Evolutionary conservation across 2,888 invertebrate genomes (phyloP), one percentile per base, ranked within the genome.

Genomic region (Nematopogon swammerdamellus): DNA sequence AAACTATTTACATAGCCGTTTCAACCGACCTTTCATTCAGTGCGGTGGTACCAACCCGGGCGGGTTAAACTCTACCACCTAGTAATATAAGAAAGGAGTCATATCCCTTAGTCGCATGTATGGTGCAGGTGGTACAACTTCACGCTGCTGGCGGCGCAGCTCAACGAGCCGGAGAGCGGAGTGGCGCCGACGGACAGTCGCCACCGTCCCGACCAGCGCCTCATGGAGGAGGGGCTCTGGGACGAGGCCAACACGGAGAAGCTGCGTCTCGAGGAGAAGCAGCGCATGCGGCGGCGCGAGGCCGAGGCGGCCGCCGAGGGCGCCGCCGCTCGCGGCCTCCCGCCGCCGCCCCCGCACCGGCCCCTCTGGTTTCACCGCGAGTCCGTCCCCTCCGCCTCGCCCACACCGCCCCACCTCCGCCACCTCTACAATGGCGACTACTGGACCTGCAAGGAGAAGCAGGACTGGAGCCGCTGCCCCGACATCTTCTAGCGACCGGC

Each of bases 131-230:
- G 89, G 83, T 99, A 99, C 80, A 89, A 92, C 77, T 98, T 98
- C 77, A 97, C 97, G 46, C 80, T 90, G 67, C 82, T 99, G 61
- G 97, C 99, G 49, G 91, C 96, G 65, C 97, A 99, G 75, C 80
- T 99, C 60, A 99, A 99, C 75, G 98, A 99, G 77, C 83, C 84
- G 45, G 99, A 99, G 73, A 86, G 88, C 4, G 91, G 87, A 53
- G 88, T 98, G 20, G 96, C 97, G 48, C 97, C 97, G 10, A 97
- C 98, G 0, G 99, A 99, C 82, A 89, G 92, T 49, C 85, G 97
- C 29, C 72, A 84, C 49, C 84, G 99, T 50, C 98, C 98, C 51
- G 99, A 99, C 84, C 99, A 99, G 79, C 85, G 98, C 48, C 83
- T 96, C 58, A 99, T 99, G 98, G 97, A 98, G 73, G 85, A 92